A percentile compares a stretch with the other conserved stretches of the same genome.
Evolutionary conservation across 2,113 vertebrate genomes (phyloP).

Genomic region (Lichenostomus cassidix): DNA sequence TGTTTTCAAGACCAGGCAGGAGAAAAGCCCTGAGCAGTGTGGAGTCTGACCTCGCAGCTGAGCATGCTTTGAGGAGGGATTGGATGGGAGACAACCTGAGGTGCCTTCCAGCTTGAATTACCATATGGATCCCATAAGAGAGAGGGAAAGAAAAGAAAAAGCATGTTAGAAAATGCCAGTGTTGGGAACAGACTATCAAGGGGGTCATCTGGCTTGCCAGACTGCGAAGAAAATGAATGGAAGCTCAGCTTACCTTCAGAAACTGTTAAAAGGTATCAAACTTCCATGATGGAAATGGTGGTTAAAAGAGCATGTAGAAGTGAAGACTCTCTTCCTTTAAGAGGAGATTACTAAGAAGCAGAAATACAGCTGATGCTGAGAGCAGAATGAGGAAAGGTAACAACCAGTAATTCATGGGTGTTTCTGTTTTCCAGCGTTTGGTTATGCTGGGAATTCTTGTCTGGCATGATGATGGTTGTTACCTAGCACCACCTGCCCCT

Average conservation of each 20-base stretch:
- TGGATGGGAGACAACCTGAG: neutral
- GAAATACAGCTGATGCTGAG: neutral
- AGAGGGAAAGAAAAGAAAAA: neutral
- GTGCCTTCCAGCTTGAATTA: neutral
- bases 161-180: neutral
- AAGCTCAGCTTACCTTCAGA: neutral
- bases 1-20: neutral
- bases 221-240: neutral
- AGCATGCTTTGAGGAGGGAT: neutral
- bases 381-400: neutral
- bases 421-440: neutral
- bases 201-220: neutral
- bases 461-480: neutral
- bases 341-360: neutral
- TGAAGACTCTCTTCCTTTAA: neutral
- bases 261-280: neutral
- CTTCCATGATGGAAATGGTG: neutral
- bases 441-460: neutral
- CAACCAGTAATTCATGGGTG: accelerated
- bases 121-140: neutral
- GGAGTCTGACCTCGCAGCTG: neutral
- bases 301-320: neutral
- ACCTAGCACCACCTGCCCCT: neutral
- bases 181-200: neutral
- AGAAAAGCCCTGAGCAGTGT: neutral